These are phyloP conservation scores for Sitta carolinensis DNA, from an alignment of 2,797 vertebrate species.

Conservation along the genomic window DNA sequence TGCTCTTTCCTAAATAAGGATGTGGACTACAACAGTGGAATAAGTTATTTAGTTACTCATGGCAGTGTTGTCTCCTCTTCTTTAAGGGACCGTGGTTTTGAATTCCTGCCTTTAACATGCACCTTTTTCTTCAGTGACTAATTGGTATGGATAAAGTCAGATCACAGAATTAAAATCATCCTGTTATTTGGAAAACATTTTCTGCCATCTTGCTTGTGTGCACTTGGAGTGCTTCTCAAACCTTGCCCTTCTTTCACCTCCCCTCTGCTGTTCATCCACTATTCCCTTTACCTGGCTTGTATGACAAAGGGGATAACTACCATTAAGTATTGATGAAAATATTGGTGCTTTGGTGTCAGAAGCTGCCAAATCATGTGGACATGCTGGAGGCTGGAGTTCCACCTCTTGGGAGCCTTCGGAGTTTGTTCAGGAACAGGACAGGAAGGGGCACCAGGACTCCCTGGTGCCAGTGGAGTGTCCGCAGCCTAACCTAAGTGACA, in stretches of 20 bases:
- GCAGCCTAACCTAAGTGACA: background rate
- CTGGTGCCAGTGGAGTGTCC: background rate
- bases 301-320: background rate
- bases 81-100: background rate
- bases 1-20: background rate
- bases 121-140: background rate
- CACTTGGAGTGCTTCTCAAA: background rate
- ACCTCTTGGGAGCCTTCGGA: accelerated
- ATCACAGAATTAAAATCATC: background rate
- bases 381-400: background rate
- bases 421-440: background rate
- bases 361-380: background rate
- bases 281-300: background rate
- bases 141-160: background rate
- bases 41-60: background rate
- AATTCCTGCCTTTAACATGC: background rate
- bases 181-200: background rate
- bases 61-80: background rate
- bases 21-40: background rate
- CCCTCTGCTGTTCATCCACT: background rate
- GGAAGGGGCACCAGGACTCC: background rate
- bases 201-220: background rate
- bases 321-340: background rate
- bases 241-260: background rate
- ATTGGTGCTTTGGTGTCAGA: background rate